Base-by-base conservation (phyloP, 2,113 vertebrate genomes). In the Peromyscus maniculatus region DNA sequence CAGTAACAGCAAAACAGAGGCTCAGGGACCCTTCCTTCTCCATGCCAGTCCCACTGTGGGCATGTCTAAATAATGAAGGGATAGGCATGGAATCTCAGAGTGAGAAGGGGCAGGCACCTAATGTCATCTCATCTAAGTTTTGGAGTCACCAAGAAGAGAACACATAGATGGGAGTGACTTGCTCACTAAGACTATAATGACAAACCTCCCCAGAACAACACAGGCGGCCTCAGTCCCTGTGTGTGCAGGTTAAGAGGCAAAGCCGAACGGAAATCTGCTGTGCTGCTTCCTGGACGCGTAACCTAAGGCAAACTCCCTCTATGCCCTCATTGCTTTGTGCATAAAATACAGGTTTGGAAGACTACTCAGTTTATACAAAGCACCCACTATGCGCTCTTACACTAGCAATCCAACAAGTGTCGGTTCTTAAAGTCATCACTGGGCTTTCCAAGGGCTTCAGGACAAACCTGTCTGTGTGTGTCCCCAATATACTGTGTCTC, bases 341-440 rank as follows among this genome's bases (percentile, higher is more conserved):
- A 66, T 74, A 80, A 90, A 92, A 71, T 1, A 88, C 62, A 97
- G 31, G 49, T 74, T 52, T 46, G 62, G 62, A 92, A 88, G 49
- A 75, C 43, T 71, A 22, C 64, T 82, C 11, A 79, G 62, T n/a
- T 12, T 66, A 31, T 46, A 77, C 17, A 84, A 49, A 91, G 21
- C 55, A 62, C 19, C 75, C 71, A 80, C 43, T 66, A 43, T 80
- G 89, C 3, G 43, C 31, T 89, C 77, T 3, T 43, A 64, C 16
- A 33, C 36, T 36, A 64, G 4, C 33, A 62, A 84, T 21, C 64
- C 28, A 69, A 75, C 24, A 94, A 46, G n/a, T 15, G 16, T 26
- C 33, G n/a, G 10, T 36, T 46, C 24, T 33, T 69, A 71, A 66
- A 69, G 8, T 80, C 49, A 86, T 75, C 64, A 19, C 46, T 64